These are phyloP conservation scores for Troilus luridus DNA, from an alignment of 2,888 invertebrate species.

Conservation along the genomic window DNA sequence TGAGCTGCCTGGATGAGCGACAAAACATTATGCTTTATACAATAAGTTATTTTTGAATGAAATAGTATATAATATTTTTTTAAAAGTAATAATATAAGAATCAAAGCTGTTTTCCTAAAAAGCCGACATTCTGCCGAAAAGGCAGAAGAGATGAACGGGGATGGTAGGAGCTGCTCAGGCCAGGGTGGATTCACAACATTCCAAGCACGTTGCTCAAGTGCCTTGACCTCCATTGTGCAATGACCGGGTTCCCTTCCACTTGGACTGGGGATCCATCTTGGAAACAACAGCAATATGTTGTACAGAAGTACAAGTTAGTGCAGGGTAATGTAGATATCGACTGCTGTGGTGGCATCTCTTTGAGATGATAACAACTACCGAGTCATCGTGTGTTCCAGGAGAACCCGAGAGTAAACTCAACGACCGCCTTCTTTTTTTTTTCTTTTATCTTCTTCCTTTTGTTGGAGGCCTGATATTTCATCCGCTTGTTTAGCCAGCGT, in stretches of 20 bases:
- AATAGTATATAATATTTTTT: too few species aligned
- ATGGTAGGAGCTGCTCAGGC: background rate
- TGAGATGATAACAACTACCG: background rate
- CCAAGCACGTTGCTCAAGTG: constrained; percentile 8
- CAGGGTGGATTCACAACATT: constrained; percentile 17
- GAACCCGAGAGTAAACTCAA: background rate
- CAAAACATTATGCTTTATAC: too few species aligned
- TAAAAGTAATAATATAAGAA: too few species aligned
- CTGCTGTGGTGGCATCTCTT: background rate
- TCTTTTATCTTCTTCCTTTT: background rate
- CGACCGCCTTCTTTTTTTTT: background rate
- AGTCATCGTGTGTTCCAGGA: constrained; percentile 1
- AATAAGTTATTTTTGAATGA: too few species aligned
- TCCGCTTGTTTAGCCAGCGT: constrained; percentile 19
- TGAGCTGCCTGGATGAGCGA: too few species aligned
- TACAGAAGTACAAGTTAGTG: too few species aligned
- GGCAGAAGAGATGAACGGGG: too few species aligned
- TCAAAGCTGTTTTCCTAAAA: too few species aligned
- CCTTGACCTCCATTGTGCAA: constrained; percentile 36
- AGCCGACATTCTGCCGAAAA: too few species aligned
- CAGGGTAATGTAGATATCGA: too few species aligned
- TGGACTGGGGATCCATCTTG: background rate
- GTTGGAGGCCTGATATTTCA: constrained; percentile 15
- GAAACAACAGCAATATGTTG: background rate
- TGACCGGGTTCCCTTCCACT: background rate